Evolutionary conservation across 2,113 vertebrate species (phyloP), one percentile per base, ranked within the genome.

Genomic region (Poeciliopsis retropinna): DNA sequence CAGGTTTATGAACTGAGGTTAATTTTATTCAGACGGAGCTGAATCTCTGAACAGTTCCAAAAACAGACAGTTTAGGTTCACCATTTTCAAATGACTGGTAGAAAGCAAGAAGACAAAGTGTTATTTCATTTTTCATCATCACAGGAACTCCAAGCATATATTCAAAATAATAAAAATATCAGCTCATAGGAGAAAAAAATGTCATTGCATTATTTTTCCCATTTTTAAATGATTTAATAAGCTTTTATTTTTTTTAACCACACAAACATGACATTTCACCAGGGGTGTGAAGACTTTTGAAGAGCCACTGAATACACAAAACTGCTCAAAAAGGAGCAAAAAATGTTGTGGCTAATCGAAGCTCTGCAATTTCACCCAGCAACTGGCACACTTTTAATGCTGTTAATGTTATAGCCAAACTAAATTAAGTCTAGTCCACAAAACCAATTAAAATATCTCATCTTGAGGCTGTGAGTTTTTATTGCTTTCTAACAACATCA

Each of bases 391-490:
- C 57, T 87, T 83, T 75, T 47, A 73, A 60, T 67, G 80, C 22
- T 74, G 15, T 75, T 72, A 69, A 79, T 51, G 65, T 67, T 37
- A 63, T 54, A 32, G 68, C 69, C 66, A 84, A 87, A 88, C 88
- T 80, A 73, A 83, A 79, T 82, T 87, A 92, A 91, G 72, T 75
- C 74, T 64, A 63, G 69, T 77, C 85, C 67, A 62, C 81, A 74
- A 78, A 85, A 85, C 78, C 73, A 81, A 82, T 80, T 77, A 64
- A 85, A 88, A 78, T 47, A 81, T 87, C 84, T 87, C 74, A 70
- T 86, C 76, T 76, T 70, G 57, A 85, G 78, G 88, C 82, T 31
- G 66, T 74, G 73, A 80, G 66, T 76, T 85, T 88, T 87, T 83
- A 86, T 72, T 67, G 60, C 30, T 66, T 71, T 82, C 75, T 79